Conservation (phyloP, 1,140 invertebrate species). For the Nasonia longicornis region DNA sequence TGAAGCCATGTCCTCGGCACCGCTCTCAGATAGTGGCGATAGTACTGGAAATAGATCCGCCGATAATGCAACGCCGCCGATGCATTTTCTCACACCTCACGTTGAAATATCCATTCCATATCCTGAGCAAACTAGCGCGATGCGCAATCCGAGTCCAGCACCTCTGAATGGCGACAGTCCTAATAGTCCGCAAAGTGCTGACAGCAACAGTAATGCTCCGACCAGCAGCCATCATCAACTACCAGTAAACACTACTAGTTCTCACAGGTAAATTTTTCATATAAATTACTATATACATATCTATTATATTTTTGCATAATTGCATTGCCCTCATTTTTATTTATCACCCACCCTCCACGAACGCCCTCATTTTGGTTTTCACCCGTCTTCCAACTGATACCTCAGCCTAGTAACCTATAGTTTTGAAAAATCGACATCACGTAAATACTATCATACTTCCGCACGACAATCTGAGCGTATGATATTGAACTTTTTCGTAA, state of each 20-base stretch:
- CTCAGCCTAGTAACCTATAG: background rate
- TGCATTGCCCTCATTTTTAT: background rate
- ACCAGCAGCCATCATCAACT: slow-evolving; percentile 74
- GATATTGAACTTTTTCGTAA: slow-evolving; percentile 20
- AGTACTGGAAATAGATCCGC: slow-evolving; percentile 81
- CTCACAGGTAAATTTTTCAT: slow-evolving; percentile 59
- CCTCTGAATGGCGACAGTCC: slow-evolving; percentile 70
- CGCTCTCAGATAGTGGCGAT: slow-evolving; percentile 83
- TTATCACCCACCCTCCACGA: too few relatives aligned
- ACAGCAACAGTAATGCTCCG: slow-evolving; percentile 80
- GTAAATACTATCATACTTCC: background rate
- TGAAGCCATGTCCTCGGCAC: slow-evolving; percentile 74
- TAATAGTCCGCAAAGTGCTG: slow-evolving; percentile 81
- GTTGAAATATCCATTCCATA: slow-evolving; percentile 91
- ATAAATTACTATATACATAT: too few relatives aligned
- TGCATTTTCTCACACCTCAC: slow-evolving; percentile 90
- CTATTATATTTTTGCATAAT: background rate
- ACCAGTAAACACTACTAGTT: slow-evolving; percentile 58
- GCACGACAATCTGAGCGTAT: background rate
- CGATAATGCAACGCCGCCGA: slow-evolving; percentile 86
- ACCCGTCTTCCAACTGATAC: background rate
- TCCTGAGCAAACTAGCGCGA: slow-evolving; percentile 61
- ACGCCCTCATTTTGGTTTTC: background rate
- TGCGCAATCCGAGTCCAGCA: slow-evolving; percentile 61
- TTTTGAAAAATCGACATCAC: background rate